Base-by-base conservation (phyloP, 2,888 invertebrate species). In the Drosophila diplacantha region DNA sequence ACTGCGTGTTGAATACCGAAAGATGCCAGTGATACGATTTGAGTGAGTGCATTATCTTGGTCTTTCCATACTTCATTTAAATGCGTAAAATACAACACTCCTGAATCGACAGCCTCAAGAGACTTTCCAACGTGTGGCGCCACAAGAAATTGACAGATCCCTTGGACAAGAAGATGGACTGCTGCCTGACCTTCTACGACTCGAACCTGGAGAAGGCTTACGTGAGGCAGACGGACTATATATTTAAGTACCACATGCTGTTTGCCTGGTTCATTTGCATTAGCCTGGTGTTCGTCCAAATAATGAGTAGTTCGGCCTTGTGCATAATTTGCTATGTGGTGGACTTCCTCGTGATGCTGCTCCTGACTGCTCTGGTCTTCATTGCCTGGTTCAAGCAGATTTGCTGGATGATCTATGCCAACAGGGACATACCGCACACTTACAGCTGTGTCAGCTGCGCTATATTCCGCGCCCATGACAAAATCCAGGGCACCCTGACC, bases 191-290 rank as follows among this genome's bases (percentile, higher is more conserved):
- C 38, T 94, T 94, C 85, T 90, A 88, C 67, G 90, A 91, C 75
- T 11, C 90, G 85, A 59, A 88, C 87, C 39, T 91, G 91, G 96
- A 97, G 87, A 89, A 91, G 74, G 91, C 91, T 2, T 96, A 93
- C 86, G 87, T 94, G 49, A 88, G 90, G 41, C 91, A 94, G 73
- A 92, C 93, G 0, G 97, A 97, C 89, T 93, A 94, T 0, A 90
- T 96, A 64, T 93, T 95, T 82, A 96, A 95, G 85, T 96, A 94
- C 86, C 96, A 93, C 82, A 88, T 93, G 22, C 86, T 91, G 1
- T 90, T 91, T 72, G 90, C 92, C 12, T 87, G 91, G 22, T 75
- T 91, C 35, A 89, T 93, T 16, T 90, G 91, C 53, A 88, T 91
- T 24, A 89, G 91, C 51, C 81, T 91, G 2, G 90, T 93, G 34